Evolutionary conservation across 2,797 vertebrate genomes (phyloP).

Genomic region (Bufotes viridis): DNA sequence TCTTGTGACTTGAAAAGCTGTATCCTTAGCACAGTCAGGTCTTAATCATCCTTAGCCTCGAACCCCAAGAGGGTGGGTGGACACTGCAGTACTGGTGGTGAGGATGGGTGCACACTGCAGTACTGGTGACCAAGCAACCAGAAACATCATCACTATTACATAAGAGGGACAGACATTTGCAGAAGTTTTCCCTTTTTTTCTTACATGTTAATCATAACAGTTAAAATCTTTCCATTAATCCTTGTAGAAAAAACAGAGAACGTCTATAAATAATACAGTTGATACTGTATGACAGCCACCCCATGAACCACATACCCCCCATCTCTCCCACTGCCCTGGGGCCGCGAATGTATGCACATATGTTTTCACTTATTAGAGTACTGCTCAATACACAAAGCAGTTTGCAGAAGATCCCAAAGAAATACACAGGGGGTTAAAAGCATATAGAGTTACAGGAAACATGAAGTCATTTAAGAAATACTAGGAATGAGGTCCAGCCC

Average conservation of each 20-base stretch:
- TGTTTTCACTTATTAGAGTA: slow-evolving; percentile 33
- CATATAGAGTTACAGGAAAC: slow-evolving; percentile 43
- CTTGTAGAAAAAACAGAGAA: neutral
- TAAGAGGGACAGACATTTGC: slow-evolving; percentile 14
- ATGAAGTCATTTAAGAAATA: slow-evolving; percentile 42
- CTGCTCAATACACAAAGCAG: neutral
- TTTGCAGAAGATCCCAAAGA: slow-evolving; percentile 11
- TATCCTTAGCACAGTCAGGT: neutral
- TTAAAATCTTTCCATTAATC: slow-evolving; percentile 26
- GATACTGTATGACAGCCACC: neutral
- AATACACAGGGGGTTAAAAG: slow-evolving; percentile 21
- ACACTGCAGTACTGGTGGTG: neutral
- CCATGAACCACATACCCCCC: neutral
- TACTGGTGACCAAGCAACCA: slow-evolving; percentile 26
- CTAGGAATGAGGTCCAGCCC: slow-evolving; percentile 23
- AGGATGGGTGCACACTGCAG: slow-evolving; percentile 30
- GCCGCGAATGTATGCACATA: slow-evolving; percentile 6
- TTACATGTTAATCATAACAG: slow-evolving; percentile 5
- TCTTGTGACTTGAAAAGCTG: neutral
- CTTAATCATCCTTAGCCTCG: slow-evolving; percentile 24
- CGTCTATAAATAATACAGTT: neutral
- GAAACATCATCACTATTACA: slow-evolving; percentile 25
- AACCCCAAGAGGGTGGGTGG: slow-evolving; percentile 37
- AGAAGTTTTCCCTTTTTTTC: neutral
- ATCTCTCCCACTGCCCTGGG: neutral